Conservation (phyloP, 2,113 vertebrate genomes). For the Prinia subflava region DNA sequence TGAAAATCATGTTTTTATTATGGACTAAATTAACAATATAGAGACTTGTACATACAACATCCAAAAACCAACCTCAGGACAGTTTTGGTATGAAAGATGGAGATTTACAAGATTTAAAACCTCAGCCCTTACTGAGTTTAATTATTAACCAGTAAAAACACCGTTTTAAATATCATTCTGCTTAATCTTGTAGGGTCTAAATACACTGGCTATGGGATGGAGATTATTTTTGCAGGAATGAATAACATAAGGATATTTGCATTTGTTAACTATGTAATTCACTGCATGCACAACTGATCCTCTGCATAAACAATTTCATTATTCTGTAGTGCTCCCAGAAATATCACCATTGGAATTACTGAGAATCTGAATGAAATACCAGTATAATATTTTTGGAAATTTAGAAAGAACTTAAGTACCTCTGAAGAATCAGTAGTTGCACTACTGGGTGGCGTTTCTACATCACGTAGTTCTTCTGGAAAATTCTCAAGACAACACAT, state of each 20-base stretch:
- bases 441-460: background rate
- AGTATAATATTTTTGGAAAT: background rate
- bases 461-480: constrained; percentile 62
- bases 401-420: constrained; percentile 37
- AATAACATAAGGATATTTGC: background rate
- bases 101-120: background rate
- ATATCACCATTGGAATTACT: background rate
- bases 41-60: background rate
- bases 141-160: background rate
- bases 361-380: background rate
- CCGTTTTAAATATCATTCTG: background rate
- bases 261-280: background rate
- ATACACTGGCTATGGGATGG: background rate
- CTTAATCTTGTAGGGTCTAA: background rate
- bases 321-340: background rate
- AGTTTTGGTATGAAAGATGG: background rate
- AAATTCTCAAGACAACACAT: constrained; percentile 69
- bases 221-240: background rate
- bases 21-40: background rate
- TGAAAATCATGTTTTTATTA: background rate
- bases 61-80: background rate
- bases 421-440: background rate
- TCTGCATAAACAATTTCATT: background rate
- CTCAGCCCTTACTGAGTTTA: background rate
- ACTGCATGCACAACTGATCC: background rate